Evolutionary conservation across 2,888 invertebrate species (phyloP).

Genomic region (Cryptocephalus moraei): DNA sequence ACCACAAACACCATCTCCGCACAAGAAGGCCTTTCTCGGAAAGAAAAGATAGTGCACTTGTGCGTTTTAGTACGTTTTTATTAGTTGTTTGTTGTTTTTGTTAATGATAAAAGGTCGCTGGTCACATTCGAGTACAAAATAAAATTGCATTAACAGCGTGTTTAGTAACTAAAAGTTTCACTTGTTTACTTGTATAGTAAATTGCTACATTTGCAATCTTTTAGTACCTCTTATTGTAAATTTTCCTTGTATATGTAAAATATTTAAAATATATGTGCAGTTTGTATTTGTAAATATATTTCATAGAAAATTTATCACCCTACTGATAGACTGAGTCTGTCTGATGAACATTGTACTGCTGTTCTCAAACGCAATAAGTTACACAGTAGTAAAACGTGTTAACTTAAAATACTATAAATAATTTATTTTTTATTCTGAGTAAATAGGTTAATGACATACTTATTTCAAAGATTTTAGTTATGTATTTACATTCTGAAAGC

Average conservation of each 20-base stretch:
- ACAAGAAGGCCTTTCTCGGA: conserved; percentile 34
- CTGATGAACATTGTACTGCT: conserved; percentile 19
- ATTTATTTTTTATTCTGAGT: too few species aligned
- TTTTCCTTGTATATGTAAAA: conserved; percentile 33
- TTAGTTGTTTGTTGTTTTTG: conserved; percentile 9
- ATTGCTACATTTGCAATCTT: conserved; percentile 36
- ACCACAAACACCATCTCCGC: conserved; percentile 30
- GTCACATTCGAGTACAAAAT: conserved; percentile 38
- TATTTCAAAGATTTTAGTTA: too few species aligned
- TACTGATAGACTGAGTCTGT: conserved; percentile 14
- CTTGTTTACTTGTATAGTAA: conserved; percentile 26
- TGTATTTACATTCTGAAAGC: too few species aligned
- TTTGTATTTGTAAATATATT: conserved; percentile 36
- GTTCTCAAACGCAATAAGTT: conserved; percentile 23
- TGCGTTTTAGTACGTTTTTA: conserved; percentile 17
- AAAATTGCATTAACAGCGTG: conserved; percentile 22
- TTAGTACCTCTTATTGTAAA: conserved; percentile 35
- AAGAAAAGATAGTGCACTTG: conserved; percentile 38
- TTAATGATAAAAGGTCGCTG: conserved; percentile 33
- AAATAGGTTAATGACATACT: too few species aligned
- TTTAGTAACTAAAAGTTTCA: conserved; percentile 4
- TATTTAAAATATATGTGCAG: conserved; percentile 34
- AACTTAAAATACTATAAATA: conserved; percentile 11
- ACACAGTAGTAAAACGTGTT: conserved; percentile 10
- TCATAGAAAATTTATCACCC: conserved; percentile 19